Percentiles rank a stretch among this genome's conserved stretches.
These are phyloP conservation scores for Conops quadrifasciatus DNA, from an alignment of 2,888 invertebrate genomes.

Conservation along the genomic window DNA sequence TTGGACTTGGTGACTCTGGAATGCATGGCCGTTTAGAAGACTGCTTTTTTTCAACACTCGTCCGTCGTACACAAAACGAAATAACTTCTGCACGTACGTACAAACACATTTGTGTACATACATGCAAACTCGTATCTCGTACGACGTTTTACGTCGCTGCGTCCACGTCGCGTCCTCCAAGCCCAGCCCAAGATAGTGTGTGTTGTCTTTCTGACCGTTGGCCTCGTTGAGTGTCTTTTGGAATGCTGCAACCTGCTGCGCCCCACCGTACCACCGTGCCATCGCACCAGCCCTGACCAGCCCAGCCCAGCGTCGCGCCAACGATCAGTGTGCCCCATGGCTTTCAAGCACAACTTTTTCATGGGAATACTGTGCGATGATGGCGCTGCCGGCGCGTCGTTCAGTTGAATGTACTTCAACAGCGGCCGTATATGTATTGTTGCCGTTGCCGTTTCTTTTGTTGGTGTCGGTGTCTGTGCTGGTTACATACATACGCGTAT, in stretches of 20 bases:
- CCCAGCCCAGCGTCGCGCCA: no score
- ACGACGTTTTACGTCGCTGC: background rate
- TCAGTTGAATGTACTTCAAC: background rate
- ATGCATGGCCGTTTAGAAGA: conserved; percentile 11
- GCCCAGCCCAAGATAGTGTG: background rate
- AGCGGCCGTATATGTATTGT: background rate
- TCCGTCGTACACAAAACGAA: background rate
- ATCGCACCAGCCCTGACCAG: background rate
- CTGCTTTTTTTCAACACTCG: conserved; percentile 3
- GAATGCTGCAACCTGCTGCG: background rate
- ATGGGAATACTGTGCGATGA: conserved; percentile 11
- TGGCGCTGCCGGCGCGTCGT: no score
- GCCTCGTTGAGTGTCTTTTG: conserved; percentile 12
- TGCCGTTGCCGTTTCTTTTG: background rate
- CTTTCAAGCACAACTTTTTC: conserved; percentile 7
- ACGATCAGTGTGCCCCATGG: no score
- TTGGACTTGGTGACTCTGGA: conserved; percentile 5
- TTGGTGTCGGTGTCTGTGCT: background rate
- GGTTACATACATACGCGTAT: background rate
- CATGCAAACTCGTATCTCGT: no score
- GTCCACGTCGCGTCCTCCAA: background rate
- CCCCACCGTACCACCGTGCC: background rate
- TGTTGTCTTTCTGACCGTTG: conserved; percentile 5
- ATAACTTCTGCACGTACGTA: background rate
- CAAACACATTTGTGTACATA: background rate